Evolutionary conservation across 2,888 invertebrate genomes (phyloP).

Genomic region (Tipula lateralis): DNA sequence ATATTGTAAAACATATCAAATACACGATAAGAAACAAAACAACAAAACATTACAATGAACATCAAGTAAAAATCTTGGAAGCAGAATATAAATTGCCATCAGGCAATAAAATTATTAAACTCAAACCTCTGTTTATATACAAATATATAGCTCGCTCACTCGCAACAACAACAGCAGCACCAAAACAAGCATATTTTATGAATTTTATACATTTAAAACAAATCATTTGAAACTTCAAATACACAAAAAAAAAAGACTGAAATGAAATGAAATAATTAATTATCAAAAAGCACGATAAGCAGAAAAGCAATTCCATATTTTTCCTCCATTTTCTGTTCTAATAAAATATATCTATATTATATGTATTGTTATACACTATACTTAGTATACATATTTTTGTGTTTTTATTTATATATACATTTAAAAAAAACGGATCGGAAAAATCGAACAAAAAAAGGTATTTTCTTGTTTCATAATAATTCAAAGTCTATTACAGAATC

Average conservation of each 20-base stretch:
- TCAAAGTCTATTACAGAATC: constrained; percentile 19
- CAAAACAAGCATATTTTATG: neutral
- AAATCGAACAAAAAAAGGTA: neutral
- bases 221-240: constrained; percentile 19
- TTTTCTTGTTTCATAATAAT: neutral
- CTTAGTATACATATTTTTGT: neutral
- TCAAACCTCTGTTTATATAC: neutral
- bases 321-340: neutral
- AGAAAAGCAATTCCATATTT: constrained; percentile 11
- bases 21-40: neutral
- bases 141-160: neutral
- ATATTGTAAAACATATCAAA: neutral
- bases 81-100: neutral
- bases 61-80: neutral
- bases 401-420: neutral
- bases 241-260: neutral
- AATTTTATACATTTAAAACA: constrained; percentile 15
- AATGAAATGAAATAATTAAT: constrained; percentile 5
- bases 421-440: neutral
- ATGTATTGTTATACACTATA: too few species aligned
- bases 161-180: neutral
- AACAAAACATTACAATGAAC: neutral
- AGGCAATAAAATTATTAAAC: constrained; percentile 1
- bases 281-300: constrained; percentile 19
- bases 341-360: neutral